A percentile compares a stretch with the other conserved stretches of the same genome.
phyloP scores from a whole-genome alignment of 2,888 invertebrate species.

The Plagodis dolabraria region DNA sequence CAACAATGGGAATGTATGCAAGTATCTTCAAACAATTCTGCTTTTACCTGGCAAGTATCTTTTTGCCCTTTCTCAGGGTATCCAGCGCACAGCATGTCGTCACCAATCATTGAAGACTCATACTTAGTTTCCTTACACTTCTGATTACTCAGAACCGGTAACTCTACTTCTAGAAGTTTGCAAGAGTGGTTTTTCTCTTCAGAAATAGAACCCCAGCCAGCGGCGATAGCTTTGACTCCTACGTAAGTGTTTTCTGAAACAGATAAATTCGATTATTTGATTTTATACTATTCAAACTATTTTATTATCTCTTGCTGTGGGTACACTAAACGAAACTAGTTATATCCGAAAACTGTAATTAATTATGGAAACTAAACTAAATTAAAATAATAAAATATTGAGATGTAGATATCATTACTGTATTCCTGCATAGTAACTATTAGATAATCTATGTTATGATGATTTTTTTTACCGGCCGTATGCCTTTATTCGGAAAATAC shows the following conservation, averaged over 20 bases:
- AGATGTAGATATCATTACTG: too few relatives aligned
- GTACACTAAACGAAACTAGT: too few relatives aligned
- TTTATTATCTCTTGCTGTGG: too few relatives aligned
- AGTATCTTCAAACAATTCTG: too few relatives aligned
- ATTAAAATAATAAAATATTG: too few relatives aligned
- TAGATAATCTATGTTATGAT: too few relatives aligned
- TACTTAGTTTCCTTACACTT: conserved; percentile 91
- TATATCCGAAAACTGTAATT: too few relatives aligned
- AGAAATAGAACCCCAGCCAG: conserved; percentile 94
- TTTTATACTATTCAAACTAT: not conserved
- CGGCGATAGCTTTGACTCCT: conserved; percentile 89
- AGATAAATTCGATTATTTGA: not conserved
- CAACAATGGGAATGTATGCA: too few relatives aligned
- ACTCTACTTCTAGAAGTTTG: conserved; percentile 91
- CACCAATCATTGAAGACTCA: conserved; percentile 91
- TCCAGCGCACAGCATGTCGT: conserved; percentile 95
- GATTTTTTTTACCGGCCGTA: too few relatives aligned
- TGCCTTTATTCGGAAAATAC: too few relatives aligned
- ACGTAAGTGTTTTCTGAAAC: conserved; percentile 72
- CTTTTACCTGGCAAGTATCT: conserved; percentile 91
- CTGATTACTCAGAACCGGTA: conserved; percentile 88
- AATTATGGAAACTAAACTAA: too few relatives aligned
- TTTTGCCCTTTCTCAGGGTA: conserved; percentile 88
- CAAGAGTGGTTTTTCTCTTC: conserved; percentile 94
- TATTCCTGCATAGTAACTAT: too few relatives aligned